Evolutionary conservation across 2,888 invertebrate genomes (phyloP), one percentile per base, ranked within the genome.

Genomic region (Leucophenga montana): DNA sequence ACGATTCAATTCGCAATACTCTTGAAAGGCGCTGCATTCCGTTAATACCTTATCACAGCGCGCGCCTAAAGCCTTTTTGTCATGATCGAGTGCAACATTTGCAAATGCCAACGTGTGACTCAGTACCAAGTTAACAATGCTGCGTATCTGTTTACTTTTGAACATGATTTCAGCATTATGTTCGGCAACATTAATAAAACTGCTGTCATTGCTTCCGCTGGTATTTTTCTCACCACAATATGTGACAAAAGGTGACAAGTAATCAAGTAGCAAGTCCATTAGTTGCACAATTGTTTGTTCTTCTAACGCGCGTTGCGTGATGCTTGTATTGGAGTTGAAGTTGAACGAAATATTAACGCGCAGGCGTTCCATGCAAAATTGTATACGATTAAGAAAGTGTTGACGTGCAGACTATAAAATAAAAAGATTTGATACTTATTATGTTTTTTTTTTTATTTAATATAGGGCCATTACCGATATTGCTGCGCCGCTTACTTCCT

Each of bases 301-400:
- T 14, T 85, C 83, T 0, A 74, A 61, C 68, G 39, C 54, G 53
- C 67, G 61, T 4, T 59, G 50, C 0, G 69, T 61, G 13, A n/a
- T n/a, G 46, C 1, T 44, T 18, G 13, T 31, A 11, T 5, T 9
- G 4, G 2, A 4, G 20, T 14, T 9, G 50, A 46, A 0, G 54
- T 3, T 0, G 48, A 22, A 1, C 13, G 59, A 9, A 72, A 50
- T 39, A 66, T 53, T 53, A n/a, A 27, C 33, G 5, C 77, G 76
- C 27, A 89, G 73, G 0, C 85, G 82, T 27, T 83, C 82, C 0
- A 88, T 76, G 62, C 89, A 89, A 80, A 86, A 87, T 1, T 81
- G 67, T 6, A 88, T 86, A 11, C 89, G 85, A 70, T 87, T 88
- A n/a, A 85, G 72, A 53, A 89, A 89, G 73, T 88, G 85, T 31